These are phyloP conservation scores for Chymomyza fuscimana DNA, from an alignment of 2,888 invertebrate species.

Conservation along the genomic window DNA sequence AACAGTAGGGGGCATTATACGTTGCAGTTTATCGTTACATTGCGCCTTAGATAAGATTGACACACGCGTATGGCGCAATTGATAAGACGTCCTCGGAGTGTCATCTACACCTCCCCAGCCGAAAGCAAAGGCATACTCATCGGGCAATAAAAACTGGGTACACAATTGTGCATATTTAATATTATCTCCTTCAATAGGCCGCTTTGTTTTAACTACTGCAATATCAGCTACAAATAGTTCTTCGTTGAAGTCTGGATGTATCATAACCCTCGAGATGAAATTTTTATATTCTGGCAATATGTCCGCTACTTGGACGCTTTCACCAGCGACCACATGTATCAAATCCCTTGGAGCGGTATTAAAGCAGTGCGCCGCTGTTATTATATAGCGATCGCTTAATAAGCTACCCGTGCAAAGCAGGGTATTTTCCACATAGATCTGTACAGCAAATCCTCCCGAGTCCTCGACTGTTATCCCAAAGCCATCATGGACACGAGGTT, in stretches of 20 bases:
- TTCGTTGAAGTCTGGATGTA: constrained; percentile 27
- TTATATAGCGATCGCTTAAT: constrained; percentile 21
- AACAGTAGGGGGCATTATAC: constrained; percentile 30
- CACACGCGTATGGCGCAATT: no score
- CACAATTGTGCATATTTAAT: constrained; percentile 33
- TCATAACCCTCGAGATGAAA: background rate
- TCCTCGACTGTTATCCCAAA: background rate
- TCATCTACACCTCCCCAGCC: constrained; percentile 37
- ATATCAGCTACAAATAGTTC: constrained; percentile 38
- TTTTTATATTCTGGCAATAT: constrained; percentile 5
- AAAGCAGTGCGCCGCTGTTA: constrained; percentile 50
- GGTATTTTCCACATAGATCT: constrained; percentile 10
- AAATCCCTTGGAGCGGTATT: background rate
- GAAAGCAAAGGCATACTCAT: constrained; percentile 17
- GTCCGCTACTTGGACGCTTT: background rate
- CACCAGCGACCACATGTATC: constrained; percentile 26
- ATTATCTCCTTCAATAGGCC: background rate
- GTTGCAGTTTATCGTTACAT: constrained; percentile 21
- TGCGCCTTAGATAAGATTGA: constrained; percentile 10
- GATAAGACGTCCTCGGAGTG: background rate
- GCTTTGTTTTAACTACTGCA: constrained; percentile 26
- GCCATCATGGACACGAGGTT: constrained; percentile 34
- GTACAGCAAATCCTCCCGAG: constrained; percentile 36
- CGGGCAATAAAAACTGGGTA: background rate
- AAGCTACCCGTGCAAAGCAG: constrained; percentile 39